phyloP scores from a whole-genome alignment of 2,888 invertebrate genomes.

The Leuctra nigra region DNA sequence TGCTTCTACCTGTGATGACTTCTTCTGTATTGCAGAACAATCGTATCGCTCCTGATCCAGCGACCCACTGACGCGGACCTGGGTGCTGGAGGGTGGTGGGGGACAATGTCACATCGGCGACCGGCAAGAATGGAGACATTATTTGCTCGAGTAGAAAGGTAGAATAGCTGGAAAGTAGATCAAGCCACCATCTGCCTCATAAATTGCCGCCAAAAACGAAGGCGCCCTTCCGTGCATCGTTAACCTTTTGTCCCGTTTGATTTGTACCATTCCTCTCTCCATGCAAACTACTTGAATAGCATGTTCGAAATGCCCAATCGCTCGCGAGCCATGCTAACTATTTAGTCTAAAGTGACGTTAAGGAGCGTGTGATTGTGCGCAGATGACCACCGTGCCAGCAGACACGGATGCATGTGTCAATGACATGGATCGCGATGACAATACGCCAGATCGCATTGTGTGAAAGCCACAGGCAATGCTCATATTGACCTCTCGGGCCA shows the following conservation, averaged over 20 bases:
- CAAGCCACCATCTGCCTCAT: constrained; percentile 7
- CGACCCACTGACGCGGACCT: too few relatives aligned
- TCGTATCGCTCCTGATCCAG: too few relatives aligned
- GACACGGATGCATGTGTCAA: neutral
- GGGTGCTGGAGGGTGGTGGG: neutral
- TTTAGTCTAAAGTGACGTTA: neutral
- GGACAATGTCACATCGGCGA: neutral
- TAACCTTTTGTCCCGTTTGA: neutral
- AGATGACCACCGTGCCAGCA: neutral
- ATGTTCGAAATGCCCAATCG: neutral
- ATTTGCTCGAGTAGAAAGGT: neutral
- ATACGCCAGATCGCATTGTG: neutral
- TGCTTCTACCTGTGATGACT: neutral
- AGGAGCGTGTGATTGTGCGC: neutral
- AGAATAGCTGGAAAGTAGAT: neutral
- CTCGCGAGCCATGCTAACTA: neutral
- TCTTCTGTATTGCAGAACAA: too few relatives aligned
- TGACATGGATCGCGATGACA: neutral
- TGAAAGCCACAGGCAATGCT: too few relatives aligned
- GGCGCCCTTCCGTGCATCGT: neutral
- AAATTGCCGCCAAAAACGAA: constrained; percentile 6
- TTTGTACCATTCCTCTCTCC: neutral
- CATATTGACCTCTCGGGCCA: neutral
- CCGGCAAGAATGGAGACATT: neutral
- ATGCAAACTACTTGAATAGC: neutral